Evolutionary conservation across 1,140 invertebrate genomes (phyloP), one percentile per base, ranked within the genome.

Genomic region (Macrostomum lignano): DNA sequence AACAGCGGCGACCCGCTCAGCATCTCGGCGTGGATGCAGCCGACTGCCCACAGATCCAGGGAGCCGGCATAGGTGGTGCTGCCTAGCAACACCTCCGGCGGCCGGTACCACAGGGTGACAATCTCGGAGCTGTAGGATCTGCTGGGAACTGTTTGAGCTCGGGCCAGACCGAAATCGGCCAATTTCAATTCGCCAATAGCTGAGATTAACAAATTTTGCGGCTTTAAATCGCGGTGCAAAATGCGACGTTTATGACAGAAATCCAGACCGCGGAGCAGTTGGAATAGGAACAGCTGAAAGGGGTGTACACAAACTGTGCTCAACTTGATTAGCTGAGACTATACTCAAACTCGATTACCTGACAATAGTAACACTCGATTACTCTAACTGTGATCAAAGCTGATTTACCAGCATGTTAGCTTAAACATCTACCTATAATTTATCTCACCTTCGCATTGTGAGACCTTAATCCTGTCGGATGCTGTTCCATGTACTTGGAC

Each of bases 21-120:
- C 77, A 91, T 88, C 60, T 93, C 84, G 25, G 84, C 74, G 59
- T 88, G 88, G 55, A 93, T 91, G 60, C 82, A 93, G 17, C 84
- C 84, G 30, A 91, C 82, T 35, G 82, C 81, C 69, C 86, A 94
- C 72, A 93, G 86, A 57, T 94, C 67, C 28, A 67, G 48, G 17
- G 63, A 65, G 3, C 79, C 84, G 14, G 78, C 79, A 55, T 94
- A 94, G 49, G 88, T 73, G 3, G 81, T 91, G 38, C 77, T 84
- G 33, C 86, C 86, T 25, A 94, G 66, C 10, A 94, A 66, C 9
- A 94, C 84, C 60, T 94, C 86, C 22, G 84, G 84, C 24, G 84
- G 84, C 46, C 84, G 66, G 40, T 65, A 67, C 65, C 65, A 65
- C 19, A 67, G 39, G 24, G 82, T 93, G 37, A 93, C 82, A 23